phyloP scores from a whole-genome alignment of 2,113 vertebrate genomes.

The Nipponia nippon region DNA sequence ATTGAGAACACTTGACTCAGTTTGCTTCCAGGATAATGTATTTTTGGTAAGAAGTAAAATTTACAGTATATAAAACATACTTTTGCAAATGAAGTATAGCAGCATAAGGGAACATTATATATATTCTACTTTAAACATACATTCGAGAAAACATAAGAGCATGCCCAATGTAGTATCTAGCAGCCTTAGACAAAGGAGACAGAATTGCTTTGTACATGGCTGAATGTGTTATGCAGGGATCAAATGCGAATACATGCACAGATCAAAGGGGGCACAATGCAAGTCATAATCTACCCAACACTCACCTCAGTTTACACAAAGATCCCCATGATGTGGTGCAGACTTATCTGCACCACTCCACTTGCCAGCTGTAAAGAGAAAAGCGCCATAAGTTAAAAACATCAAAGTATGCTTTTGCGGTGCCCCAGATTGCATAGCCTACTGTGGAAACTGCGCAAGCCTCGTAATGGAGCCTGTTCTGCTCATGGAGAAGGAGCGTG shows the following conservation, averaged over 20 bases:
- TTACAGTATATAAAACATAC: neutral
- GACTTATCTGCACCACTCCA: conserved; percentile 30
- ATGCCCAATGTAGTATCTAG: neutral
- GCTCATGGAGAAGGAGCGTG: neutral
- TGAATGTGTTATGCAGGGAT: neutral
- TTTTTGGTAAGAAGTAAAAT: conserved; percentile 23
- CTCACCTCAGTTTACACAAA: conserved; percentile 49
- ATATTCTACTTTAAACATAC: neutral
- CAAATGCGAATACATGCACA: neutral
- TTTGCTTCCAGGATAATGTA: neutral
- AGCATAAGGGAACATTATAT: neutral
- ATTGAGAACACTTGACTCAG: conserved; percentile 22
- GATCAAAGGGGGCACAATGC: conserved; percentile 24
- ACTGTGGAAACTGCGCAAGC: neutral
- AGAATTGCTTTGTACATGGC: neutral
- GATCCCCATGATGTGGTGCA: conserved; percentile 55
- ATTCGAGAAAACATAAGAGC: neutral
- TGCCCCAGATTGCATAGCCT: neutral
- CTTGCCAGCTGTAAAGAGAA: conserved; percentile 27
- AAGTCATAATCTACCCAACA: conserved; percentile 27
- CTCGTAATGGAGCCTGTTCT: neutral
- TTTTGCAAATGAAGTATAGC: neutral
- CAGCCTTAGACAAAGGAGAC: neutral
- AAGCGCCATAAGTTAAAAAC: conserved; percentile 7
- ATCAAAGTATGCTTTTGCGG: neutral